These are phyloP conservation scores for Schizopygopsis malacanthus DNA, from an alignment of 2,797 vertebrate species.

Conservation along the genomic window DNA sequence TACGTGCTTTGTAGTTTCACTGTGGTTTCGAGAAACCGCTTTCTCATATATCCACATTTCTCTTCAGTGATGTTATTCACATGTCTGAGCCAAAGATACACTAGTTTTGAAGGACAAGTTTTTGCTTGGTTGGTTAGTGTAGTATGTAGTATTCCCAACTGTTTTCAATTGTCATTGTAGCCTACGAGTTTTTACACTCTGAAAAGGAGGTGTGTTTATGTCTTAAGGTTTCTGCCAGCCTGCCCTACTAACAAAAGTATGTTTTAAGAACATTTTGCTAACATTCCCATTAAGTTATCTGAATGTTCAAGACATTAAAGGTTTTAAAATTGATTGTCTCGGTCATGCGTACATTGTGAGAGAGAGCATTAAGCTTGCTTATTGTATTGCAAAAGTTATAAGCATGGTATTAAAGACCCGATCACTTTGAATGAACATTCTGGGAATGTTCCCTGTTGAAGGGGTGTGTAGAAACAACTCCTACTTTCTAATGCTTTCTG, in stretches of 20 bases:
- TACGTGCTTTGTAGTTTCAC: constrained; percentile 72
- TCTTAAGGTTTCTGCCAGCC: background rate
- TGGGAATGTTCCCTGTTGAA: background rate
- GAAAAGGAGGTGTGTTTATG: background rate
- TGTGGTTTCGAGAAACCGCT: constrained; percentile 74
- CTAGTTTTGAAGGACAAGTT: background rate
- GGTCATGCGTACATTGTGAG: no score
- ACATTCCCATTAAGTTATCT: background rate
- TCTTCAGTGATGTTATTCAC: background rate
- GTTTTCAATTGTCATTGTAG: background rate
- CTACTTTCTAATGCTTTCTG: background rate
- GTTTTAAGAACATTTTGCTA: background rate
- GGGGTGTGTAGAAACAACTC: background rate
- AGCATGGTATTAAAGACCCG: background rate
- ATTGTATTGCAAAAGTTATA: background rate
- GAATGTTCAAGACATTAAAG: background rate
- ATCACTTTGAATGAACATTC: background rate
- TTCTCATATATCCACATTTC: constrained; percentile 66
- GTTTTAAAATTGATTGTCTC: background rate
- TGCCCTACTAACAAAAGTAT: background rate
- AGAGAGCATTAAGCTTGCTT: background rate
- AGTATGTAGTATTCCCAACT: background rate
- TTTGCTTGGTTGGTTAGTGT: background rate
- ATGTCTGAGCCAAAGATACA: background rate
- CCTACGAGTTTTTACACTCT: background rate